Percentiles rank a stretch among this genome's conserved stretches.
These are phyloP conservation scores for Bibio marci DNA, from an alignment of 2,888 invertebrate genomes.

Conservation along the genomic window DNA sequence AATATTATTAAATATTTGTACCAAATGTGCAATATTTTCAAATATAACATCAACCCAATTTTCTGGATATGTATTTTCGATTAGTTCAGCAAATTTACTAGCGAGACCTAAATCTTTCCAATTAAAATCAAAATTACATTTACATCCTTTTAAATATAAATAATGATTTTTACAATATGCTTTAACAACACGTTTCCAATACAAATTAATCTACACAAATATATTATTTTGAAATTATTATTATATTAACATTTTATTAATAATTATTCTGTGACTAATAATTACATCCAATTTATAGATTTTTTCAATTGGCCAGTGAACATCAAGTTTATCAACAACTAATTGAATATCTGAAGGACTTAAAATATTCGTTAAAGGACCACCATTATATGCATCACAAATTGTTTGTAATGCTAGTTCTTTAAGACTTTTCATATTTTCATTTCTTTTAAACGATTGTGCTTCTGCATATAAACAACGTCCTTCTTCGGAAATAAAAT, in stretches of 20 bases:
- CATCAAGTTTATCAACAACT: slow-evolving; percentile 4
- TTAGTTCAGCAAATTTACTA: slow-evolving; percentile 5
- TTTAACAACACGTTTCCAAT: slow-evolving; percentile 6
- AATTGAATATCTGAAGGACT: slow-evolving; percentile 1
- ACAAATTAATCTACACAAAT: slow-evolving; percentile 4
- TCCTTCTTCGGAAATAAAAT: slow-evolving; percentile 3
- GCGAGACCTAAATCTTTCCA: slow-evolving; percentile 6
- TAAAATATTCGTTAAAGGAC: too few species aligned
- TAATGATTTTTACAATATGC: slow-evolving; percentile 1
- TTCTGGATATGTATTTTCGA: slow-evolving; percentile 2
- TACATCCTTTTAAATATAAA: neutral
- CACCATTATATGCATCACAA: too few species aligned
- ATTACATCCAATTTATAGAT: slow-evolving; percentile 3
- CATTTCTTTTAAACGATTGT: neutral
- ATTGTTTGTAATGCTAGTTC: neutral
- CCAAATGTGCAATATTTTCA: neutral
- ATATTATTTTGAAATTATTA: neutral
- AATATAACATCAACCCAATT: slow-evolving; percentile 2
- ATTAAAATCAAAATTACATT: neutral
- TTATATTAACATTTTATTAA: too few species aligned
- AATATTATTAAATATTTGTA: too few species aligned
- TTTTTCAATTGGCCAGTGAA: slow-evolving; percentile 2
- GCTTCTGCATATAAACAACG: slow-evolving; percentile 7
- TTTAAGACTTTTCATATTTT: slow-evolving; percentile 2
- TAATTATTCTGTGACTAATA: too few species aligned